Base-by-base conservation (phyloP, 2,797 vertebrate species). In the Taenioides sp. region DNA sequence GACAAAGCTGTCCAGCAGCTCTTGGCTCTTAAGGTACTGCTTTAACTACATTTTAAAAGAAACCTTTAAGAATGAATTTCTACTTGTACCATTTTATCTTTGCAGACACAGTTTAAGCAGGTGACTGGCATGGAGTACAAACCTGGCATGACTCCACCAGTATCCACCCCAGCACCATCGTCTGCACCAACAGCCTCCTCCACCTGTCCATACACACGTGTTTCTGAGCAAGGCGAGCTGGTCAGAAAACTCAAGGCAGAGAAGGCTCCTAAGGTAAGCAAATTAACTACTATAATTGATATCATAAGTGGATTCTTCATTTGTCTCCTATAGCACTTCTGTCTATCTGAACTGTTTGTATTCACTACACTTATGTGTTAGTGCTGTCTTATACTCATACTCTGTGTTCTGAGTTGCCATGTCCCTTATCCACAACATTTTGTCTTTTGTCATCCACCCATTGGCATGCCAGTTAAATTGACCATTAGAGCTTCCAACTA, bases 1-100 rank as follows among this genome's bases (percentile, higher is more conserved):
- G 97, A 98, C 70, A 89, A 92, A 27, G 96, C 96, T 0, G 94
- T 99, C 63, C 95, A 97, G 77, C 91, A 92, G 61, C 94, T 99
- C 27, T 86, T 99, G 67, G 85, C 93, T 52, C 88, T 97, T 0
- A 94, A 94, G 88, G 90, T 91, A 71, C 0, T n/a, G 4, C 2
- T 23, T 57, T 22, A 22, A 54, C 7, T 6, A n/a, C 9, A 61
- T 34, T 20, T 61, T 2, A 12, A 31, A 34, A 5, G 4, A 17
- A 47, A 47, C 43, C 1, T 18, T 18, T 61, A 18, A 17, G 14
- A 37, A 37, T 64, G 11, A 14, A 64, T 7, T 64, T 1, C 4
- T 6, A 58, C 2, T 37, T 7, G 25, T 65, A 25, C 10, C 7
- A 3, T 58, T 60, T 4, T 50, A 1, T 65, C 65, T 2, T 75